These are phyloP conservation scores for Podabrus alpinus DNA, from an alignment of 2,888 invertebrate species.

Conservation along the genomic window DNA sequence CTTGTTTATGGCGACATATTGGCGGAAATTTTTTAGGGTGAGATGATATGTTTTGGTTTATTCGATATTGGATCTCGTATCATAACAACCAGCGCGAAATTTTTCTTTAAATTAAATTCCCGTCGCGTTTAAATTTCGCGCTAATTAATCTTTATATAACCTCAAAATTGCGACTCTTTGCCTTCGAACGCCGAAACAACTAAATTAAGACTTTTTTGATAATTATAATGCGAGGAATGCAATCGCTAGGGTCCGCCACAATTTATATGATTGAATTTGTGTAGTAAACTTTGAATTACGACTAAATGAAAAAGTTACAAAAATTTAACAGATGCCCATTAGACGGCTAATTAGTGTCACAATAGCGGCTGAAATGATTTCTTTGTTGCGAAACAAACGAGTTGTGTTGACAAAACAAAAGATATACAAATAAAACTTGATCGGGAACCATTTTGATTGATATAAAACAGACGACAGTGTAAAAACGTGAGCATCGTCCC, in stretches of 20 bases:
- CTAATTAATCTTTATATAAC: not conserved
- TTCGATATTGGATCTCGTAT: constrained; percentile 46
- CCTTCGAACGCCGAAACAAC: not conserved
- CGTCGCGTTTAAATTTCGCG: not conserved
- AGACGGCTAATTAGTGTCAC: constrained; percentile 52
- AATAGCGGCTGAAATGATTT: constrained; percentile 52
- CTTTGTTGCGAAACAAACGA: constrained; percentile 48
- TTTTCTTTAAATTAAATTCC: not conserved
- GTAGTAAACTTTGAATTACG: constrained; percentile 36
- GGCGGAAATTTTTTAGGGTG: constrained; percentile 40
- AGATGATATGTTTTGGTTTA: constrained; percentile 40
- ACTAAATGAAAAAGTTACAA: constrained; percentile 36
- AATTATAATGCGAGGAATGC: not conserved
- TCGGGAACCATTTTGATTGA: constrained; percentile 51
- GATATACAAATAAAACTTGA: constrained; percentile 43
- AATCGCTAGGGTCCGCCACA: not conserved
- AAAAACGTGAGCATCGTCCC: constrained; percentile 49
- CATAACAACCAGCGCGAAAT: constrained; percentile 35
- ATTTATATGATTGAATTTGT: not conserved
- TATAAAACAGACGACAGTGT: constrained; percentile 53
- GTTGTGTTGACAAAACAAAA: constrained; percentile 47
- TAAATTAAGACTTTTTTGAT: not conserved
- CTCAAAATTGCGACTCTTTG: not conserved
- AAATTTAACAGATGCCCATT: constrained; percentile 54
- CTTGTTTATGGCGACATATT: constrained; percentile 49